Base-by-base conservation (phyloP, 1,140 invertebrate genomes). In the Procambarus clarkii region DNA sequence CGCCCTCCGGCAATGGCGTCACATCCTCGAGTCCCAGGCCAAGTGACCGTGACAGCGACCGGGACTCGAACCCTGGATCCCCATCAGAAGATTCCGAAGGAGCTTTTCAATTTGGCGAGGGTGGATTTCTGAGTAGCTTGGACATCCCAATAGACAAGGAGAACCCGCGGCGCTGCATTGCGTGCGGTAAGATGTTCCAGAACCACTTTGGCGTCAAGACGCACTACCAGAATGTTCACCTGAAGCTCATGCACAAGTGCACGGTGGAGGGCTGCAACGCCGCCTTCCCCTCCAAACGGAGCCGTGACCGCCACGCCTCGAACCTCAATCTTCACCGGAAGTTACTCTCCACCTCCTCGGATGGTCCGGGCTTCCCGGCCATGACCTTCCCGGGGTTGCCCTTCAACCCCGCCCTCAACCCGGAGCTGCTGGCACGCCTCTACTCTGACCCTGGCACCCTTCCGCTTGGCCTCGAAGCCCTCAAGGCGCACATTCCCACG, bases 201-300 rank as follows among this genome's bases (percentile, higher is more conserved):
- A 99, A 98, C 94, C 97, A 98, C 94, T 99, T 98, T 94, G 97
- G 97, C n/a, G 96, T 99, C 0, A 99, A 98, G 94, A 98, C 97
- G 0, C 98, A 99, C 94, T 99, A 98, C 94, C 98, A 98, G 95
- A 99, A 98, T 94, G 97, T 98, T 0, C 98, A 99, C 95, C 96
- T 99, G 74, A 99, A 99, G 94, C 94, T 99, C 88, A 98, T 99
- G 97, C 98, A 99, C 94, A 98, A 97, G 93, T 99, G 98, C 95
- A 98, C 97, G 92, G 97, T 99, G 3, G 98, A 98, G 91, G 98
- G 98, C n/a, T 99, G 98, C 94, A 98, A 98, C 94, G 98, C 98
- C 0, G 97, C 98, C 0, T 99, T 99, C 94, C 98, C 98, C n/a
- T 99, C 98, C 0, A 99, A 98, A 94, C 95, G 98, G 80, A 98